Evolutionary conservation across 30 jellyfish, hydroid and myxozoan genomes (phyloP).

Genomic region (Calvadosia cruxmelitensis): DNA sequence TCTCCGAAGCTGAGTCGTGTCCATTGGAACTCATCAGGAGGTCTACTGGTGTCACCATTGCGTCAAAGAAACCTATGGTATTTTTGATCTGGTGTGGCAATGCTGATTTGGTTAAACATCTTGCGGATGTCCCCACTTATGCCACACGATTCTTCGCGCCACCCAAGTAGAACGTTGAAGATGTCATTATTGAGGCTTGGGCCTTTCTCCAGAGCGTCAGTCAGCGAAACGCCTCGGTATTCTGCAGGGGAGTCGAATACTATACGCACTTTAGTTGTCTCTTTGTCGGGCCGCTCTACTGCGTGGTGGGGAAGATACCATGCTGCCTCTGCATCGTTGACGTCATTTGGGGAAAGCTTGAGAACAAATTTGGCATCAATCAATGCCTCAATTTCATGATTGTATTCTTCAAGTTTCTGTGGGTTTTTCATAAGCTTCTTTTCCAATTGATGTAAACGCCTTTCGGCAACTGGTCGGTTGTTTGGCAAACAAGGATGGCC

Average conservation of each 20-base stretch:
- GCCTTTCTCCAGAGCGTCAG: background rate
- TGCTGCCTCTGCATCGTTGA: background rate
- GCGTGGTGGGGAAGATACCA: background rate
- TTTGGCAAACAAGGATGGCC: background rate
- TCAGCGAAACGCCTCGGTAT: background rate
- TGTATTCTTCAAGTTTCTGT: background rate
- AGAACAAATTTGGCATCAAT: background rate
- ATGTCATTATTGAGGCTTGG: background rate
- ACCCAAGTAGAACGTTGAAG: background rate
- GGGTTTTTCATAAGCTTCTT: background rate
- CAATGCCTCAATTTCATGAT: background rate
- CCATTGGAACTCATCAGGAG: constrained; percentile 13
- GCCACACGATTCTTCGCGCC: background rate
- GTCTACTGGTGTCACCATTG: constrained; percentile 6
- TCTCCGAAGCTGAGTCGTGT: constrained; percentile 23
- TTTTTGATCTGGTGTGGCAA: constrained; percentile 16
- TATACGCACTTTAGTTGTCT: background rate
- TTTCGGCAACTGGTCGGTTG: too few species aligned
- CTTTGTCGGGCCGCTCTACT: background rate
- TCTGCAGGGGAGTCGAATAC: background rate
- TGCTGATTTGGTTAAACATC: constrained; percentile 13
- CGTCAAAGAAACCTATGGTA: constrained; percentile 27
- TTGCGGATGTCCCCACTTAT: constrained; percentile 11
- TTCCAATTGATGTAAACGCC: too few species aligned
- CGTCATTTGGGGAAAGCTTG: background rate